Evolutionary conservation across 2,113 vertebrate genomes (phyloP), one percentile per base, ranked within the genome.

Genomic region (Lasiurus borealis): DNA sequence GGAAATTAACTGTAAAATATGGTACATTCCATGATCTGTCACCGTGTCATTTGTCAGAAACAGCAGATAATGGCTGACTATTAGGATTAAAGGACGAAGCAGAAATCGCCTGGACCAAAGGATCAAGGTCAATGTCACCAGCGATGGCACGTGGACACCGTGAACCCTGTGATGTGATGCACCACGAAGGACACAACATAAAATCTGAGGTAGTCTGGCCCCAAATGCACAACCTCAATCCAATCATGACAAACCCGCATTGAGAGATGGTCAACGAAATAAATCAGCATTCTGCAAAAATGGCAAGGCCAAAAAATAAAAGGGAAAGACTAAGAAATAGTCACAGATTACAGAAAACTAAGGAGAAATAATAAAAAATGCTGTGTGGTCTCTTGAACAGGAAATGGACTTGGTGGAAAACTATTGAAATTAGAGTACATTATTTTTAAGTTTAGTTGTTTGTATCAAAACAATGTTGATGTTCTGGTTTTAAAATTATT

Each of bases 361-460:
- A 62, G 21, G 16, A 71, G 18, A 77, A 88, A 66, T 27, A 82
- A 34, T 18, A 75, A 80, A 64, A 81, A 68, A 91, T 27, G 29
- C 31, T 83, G 1, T 69, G 25, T 52, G 14, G 16, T 73, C 68
- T 11, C 68, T 77, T 57, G 54, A 25, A 50, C 12, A 69, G 46
- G 64, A 85, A 89, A 36, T 5, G 29, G 46, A 68, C 27, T 50
- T 8, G 25, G 54, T 23, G 68, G 59, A 85, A 91, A 77, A 25
- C 57, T 19, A 36, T 5, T 31, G 29, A 91, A 78, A 52, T 75
- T 21, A 57, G 21, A 84, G 44, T 44, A 57, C 23, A 21, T 23
- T 21, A n/a, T 91, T 88, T 88, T 62, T 46, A 71, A 71, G 52
- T 78, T 94, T 81, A 50, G 81, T 57, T 44, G 80, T 81, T 10